Base-by-base conservation (phyloP, 2,888 invertebrate genomes). In the Brenthis ino region DNA sequence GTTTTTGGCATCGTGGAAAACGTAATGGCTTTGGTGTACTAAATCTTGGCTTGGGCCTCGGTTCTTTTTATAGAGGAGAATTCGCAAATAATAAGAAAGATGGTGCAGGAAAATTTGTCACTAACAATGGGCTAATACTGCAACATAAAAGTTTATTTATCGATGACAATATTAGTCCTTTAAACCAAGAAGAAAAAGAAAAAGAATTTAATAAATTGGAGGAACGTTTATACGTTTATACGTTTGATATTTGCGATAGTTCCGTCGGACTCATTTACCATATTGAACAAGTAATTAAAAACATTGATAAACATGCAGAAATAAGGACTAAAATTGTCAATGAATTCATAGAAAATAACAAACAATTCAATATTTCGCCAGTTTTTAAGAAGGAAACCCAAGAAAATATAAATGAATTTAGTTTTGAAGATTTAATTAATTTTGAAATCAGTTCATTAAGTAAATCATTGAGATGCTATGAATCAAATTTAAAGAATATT, bases 71-170 rank as follows among this genome's bases (percentile, higher is more conserved):
- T 74, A 93, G 89, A 73, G 95, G 95, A 47, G 85, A 91, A 47
- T 95, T 94, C 84, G 85, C 86, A 74, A 79, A 91, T 56, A 93
- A 95, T 79, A 87, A 88, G 72, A 95, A 95, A 78, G 91, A 95
- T 71, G 95, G 95, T 0, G 76, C 81, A 0, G 95, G 94, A 2
- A 85, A 85, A 69, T 82, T 94, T 69, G 83, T 93, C 64, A 94
- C 94, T 24, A 94, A 94, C 65, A 94, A 93, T 76, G 95, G 95
- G 14, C 80, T 88, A 8, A 86, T 91, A 58, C 78, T 94, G 0
- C 85, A 93, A 76, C 84, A 86, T 64, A 87, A 90, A 77, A 88
- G 89, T 0, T 80, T 95, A 47, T 95, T 95, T 79, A 72, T 82
- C 48, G 85, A 93, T 63, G 94, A 94, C 77, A 94, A 94, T 78